Conservation (phyloP, 2,797 vertebrate genomes). For the Rhincodon typus region DNA sequence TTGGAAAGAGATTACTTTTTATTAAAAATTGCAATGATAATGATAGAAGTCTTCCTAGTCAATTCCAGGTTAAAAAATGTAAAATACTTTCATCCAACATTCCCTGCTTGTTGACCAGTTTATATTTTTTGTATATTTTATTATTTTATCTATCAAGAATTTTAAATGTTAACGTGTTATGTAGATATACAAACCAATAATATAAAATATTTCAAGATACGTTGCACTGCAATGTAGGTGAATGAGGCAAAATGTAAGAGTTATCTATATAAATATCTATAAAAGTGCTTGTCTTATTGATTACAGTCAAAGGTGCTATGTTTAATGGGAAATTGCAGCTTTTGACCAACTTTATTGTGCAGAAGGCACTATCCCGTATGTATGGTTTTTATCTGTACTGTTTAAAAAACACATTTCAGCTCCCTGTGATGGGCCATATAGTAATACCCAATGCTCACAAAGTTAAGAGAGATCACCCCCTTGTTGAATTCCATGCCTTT, state of each 20-base stretch:
- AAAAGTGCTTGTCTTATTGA: neutral
- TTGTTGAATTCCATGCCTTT: neutral
- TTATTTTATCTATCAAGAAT: neutral
- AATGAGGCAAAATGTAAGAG: slow-evolving; percentile 10
- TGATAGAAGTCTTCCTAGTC: neutral
- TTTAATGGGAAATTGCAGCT: neutral
- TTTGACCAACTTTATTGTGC: neutral
- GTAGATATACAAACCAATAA: neutral
- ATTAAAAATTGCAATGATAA: neutral
- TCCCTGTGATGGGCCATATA: neutral
- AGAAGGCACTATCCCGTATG: neutral
- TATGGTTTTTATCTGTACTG: neutral
- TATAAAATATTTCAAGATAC: neutral
- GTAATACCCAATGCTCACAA: neutral
- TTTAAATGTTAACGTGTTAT: slow-evolving; percentile 12
- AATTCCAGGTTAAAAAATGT: neutral
- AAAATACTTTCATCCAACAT: neutral
- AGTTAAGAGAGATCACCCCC: too few species aligned
- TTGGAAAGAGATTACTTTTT: too few species aligned
- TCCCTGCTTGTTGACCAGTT: neutral
- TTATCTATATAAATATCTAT: neutral
- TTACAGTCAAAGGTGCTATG: neutral
- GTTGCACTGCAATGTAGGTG: slow-evolving; percentile 23
- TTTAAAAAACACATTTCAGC: neutral
- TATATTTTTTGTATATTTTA: neutral